These are phyloP conservation scores for Oscheius sp. DNA, from an alignment of 1,140 invertebrate species.

Conservation along the genomic window DNA sequence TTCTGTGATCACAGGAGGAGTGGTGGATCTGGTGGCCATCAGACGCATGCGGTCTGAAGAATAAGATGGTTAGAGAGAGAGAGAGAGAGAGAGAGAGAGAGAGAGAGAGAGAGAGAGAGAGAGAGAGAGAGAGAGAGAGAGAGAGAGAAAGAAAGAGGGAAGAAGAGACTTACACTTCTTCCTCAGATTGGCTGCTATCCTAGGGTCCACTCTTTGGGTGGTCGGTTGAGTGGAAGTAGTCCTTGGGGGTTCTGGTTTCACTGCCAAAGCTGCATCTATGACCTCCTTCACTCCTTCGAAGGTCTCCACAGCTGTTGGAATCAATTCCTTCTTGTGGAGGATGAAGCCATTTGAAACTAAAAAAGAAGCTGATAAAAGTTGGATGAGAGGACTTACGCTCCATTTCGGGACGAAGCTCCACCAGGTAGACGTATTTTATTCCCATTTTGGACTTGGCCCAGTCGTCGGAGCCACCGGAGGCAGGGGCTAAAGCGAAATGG, in stretches of 20 bases:
- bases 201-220: not conserved
- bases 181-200: conserved; percentile 1
- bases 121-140: too few relatives aligned
- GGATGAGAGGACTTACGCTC: conserved; percentile 33
- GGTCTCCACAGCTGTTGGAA: conserved; percentile 73
- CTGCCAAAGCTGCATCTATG: conserved; percentile 18
- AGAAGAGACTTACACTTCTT: conserved; percentile 3
- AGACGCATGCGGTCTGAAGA: not conserved
- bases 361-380: conserved; percentile 7
- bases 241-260: not conserved
- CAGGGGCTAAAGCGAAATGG: conserved; percentile 53
- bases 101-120: too few relatives aligned
- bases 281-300: conserved; percentile 66
- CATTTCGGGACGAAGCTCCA: conserved; percentile 51
- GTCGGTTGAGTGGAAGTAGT: not conserved
- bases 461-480: conserved; percentile 60
- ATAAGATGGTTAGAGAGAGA: not conserved
- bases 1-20: too few relatives aligned
- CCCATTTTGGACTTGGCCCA: conserved; percentile 56
- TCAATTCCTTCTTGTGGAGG: conserved; percentile 67
- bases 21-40: too few relatives aligned
- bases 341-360: conserved; percentile 62
- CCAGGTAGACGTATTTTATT: conserved; percentile 60
- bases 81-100: too few relatives aligned
- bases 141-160: too few relatives aligned